Evolutionary conservation across 2,113 vertebrate genomes (phyloP).

Genomic region (Acrocephalus arundinaceus): DNA sequence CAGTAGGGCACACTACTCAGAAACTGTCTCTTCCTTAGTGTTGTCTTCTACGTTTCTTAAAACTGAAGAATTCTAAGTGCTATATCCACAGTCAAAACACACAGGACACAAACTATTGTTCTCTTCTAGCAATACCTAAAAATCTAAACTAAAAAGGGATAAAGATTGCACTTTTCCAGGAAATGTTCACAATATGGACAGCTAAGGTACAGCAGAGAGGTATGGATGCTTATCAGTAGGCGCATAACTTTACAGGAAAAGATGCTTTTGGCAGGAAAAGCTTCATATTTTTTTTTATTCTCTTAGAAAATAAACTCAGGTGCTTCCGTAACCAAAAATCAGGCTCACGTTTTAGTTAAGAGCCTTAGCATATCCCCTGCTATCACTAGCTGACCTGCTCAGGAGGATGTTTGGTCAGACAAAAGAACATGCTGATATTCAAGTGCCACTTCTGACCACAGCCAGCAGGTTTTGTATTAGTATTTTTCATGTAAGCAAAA

Average conservation of each 20-base stretch:
- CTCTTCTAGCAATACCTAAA: background rate
- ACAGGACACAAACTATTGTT: background rate
- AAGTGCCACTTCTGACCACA: constrained; percentile 1
- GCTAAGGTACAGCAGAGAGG: background rate
- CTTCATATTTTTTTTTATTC: background rate
- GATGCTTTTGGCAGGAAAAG: background rate
- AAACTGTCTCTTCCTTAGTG: background rate
- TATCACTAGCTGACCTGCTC: background rate
- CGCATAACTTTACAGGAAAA: background rate
- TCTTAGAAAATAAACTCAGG: background rate
- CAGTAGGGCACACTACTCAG: background rate
- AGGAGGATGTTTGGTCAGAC: background rate
- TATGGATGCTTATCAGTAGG: background rate
- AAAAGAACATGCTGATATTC: constrained; percentile 27
- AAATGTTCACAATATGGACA: background rate
- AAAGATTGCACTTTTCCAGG: background rate
- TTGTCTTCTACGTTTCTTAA: background rate
- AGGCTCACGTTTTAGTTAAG: background rate
- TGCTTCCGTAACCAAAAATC: background rate
- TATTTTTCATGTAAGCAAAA: constrained; percentile 52
- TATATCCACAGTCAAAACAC: background rate
- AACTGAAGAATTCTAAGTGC: background rate
- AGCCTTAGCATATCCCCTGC: background rate
- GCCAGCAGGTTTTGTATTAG: constrained; percentile 2
- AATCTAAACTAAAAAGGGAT: background rate